Evolutionary conservation across 35 echinoderm and acorn worm genomes (phyloP).

Genomic region (Holothuria glaberrima): DNA sequence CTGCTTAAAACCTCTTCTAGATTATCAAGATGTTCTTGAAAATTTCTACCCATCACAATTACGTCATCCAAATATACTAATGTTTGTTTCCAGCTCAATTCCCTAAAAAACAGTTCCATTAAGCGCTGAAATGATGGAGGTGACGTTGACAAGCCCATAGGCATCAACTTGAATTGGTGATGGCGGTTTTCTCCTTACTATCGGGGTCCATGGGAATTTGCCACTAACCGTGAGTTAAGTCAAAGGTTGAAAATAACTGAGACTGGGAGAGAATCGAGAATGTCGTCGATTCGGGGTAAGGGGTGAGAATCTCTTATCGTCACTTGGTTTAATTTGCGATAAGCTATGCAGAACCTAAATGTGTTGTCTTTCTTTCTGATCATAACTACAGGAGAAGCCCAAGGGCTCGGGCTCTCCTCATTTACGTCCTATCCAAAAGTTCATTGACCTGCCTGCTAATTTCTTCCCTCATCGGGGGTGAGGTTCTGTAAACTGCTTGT

Average conservation of each 20-base stretch:
- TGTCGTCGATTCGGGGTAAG: conserved; percentile 63
- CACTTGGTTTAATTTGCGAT: conserved; percentile 65
- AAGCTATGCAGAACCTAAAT: conserved; percentile 75
- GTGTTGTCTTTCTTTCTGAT: conserved; percentile 73
- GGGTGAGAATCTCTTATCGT: conserved; percentile 54
- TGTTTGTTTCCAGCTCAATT: conserved; percentile 30
- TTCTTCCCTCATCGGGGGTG: conserved; percentile 47
- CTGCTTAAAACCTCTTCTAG: conserved; percentile 47
- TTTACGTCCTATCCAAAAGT: conserved; percentile 39
- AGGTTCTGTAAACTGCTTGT: background rate
- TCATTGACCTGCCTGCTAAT: conserved; percentile 20
- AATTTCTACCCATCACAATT: conserved; percentile 60
- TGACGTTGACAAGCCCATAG: conserved; percentile 51
- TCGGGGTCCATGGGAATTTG: conserved; percentile 46
- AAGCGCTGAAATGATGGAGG: conserved; percentile 56
- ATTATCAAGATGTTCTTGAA: conserved; percentile 55
- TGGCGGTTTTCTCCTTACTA: conserved; percentile 55
- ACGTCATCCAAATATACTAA: conserved; percentile 70
- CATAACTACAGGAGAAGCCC: conserved; percentile 67
- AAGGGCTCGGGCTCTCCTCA: conserved; percentile 51
- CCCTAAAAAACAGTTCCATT: conserved; percentile 64
- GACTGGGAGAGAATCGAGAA: background rate
- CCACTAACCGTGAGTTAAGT: conserved; percentile 41
- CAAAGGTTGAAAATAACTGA: background rate
- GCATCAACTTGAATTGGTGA: conserved; percentile 70